phyloP scores from a whole-genome alignment of 2,888 invertebrate species.

The Oeneis ivallda region DNA sequence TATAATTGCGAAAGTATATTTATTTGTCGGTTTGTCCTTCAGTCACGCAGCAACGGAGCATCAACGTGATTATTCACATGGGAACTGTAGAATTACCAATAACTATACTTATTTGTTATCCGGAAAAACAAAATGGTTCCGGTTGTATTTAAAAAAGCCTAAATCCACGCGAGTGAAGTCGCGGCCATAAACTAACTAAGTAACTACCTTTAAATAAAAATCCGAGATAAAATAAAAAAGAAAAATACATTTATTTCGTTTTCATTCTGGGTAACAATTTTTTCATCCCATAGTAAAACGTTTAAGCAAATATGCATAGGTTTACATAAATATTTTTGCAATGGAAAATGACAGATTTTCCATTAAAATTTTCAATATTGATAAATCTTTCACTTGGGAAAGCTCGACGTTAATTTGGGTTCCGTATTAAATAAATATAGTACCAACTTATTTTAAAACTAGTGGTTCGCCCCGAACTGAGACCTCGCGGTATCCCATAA shows the following conservation, averaged over 20 bases:
- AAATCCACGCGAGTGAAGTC: not conserved
- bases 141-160: not conserved
- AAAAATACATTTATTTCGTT: not conserved
- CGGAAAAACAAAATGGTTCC: too few species aligned
- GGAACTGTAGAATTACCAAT: too few species aligned
- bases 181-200: not conserved
- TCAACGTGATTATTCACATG: too few species aligned
- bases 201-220: not conserved
- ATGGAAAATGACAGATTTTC: constrained; percentile 29
- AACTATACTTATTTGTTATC: too few species aligned
- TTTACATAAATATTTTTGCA: constrained; percentile 6
- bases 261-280: not conserved
- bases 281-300: constrained; percentile 2
- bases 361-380: constrained; percentile 32
- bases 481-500: too few species aligned
- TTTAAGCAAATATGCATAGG: constrained; percentile 12
- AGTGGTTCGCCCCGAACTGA: too few species aligned
- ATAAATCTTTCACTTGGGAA: not conserved
- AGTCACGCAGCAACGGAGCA: too few species aligned
- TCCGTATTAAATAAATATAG: constrained; percentile 34
- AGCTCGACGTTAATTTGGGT: not conserved
- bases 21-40: too few species aligned
- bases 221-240: not conserved
- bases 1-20: not conserved
- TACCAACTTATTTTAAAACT: too few species aligned